Evolutionary conservation across 1,140 invertebrate genomes (phyloP).

Genomic region (Dendroctonus valens): DNA sequence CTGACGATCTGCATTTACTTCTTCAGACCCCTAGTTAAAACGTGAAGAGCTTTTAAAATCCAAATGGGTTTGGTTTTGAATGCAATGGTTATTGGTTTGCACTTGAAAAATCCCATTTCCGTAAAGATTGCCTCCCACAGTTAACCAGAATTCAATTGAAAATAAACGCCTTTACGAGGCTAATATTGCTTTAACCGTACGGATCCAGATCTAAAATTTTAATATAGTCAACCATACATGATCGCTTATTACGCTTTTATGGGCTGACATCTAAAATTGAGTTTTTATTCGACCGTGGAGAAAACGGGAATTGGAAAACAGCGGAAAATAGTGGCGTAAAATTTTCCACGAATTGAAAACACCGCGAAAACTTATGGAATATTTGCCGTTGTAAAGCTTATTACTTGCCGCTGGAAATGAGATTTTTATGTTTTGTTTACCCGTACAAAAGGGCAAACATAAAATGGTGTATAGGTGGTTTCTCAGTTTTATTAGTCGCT

Average conservation of each 20-base stretch:
- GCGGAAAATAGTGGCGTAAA: conserved; percentile 17
- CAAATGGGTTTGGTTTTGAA: too few species aligned
- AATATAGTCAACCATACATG: conserved; percentile 7
- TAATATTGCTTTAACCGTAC: too few species aligned
- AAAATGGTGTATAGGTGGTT: conserved; percentile 3
- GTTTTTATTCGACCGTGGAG: conserved; percentile 12
- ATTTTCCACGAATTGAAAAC: conserved; percentile 13
- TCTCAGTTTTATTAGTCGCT: conserved; percentile 1
- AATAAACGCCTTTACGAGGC: too few species aligned
- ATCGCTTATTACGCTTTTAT: conserved; percentile 13
- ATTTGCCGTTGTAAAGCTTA: conserved; percentile 21
- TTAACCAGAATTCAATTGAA: too few species aligned
- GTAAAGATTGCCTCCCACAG: too few species aligned
- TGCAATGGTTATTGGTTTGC: too few species aligned
- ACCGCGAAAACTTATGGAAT: conserved; percentile 19
- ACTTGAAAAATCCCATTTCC: too few species aligned
- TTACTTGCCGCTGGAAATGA: conserved; percentile 14
- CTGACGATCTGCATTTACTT: too few species aligned
- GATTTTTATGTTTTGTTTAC: conserved; percentile 22
- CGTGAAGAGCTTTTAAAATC: too few species aligned
- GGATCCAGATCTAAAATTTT: neutral
- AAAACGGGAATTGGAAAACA: conserved; percentile 9
- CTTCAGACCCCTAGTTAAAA: too few species aligned
- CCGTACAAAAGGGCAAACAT: neutral
- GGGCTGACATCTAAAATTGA: conserved; percentile 3